Evolutionary conservation across 2,888 invertebrate species (phyloP).

Genomic region (Oxystoma pomonae): DNA sequence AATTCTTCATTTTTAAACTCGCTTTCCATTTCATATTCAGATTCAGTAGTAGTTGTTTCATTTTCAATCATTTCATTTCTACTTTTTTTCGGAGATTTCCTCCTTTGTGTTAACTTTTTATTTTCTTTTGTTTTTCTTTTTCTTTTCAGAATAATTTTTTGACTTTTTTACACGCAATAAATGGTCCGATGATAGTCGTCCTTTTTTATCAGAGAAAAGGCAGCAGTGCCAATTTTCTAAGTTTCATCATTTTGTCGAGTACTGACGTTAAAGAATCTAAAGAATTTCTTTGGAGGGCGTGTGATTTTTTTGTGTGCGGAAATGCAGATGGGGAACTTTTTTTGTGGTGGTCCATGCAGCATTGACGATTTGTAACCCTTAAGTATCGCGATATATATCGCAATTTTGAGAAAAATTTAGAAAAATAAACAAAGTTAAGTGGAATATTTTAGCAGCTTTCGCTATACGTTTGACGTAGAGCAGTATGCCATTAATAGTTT

Average conservation of each 20-base stretch:
- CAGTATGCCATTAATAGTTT: too few species aligned
- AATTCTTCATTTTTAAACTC: background rate
- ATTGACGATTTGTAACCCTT: too few species aligned
- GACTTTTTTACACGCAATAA: background rate
- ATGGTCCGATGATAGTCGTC: background rate
- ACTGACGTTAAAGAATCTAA: background rate
- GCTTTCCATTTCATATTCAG: slow-evolving; percentile 1
- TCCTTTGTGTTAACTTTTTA: background rate
- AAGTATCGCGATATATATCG: too few species aligned
- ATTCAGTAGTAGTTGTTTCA: background rate
- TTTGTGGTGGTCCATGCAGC: too few species aligned
- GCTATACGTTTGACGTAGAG: too few species aligned
- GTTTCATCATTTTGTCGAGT: background rate
- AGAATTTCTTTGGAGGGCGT: background rate
- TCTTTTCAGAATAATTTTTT: background rate
- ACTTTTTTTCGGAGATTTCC: background rate
- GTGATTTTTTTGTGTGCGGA: too few species aligned
- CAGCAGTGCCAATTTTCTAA: background rate
- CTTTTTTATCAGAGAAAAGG: background rate
- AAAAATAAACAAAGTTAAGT: too few species aligned
- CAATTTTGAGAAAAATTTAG: too few species aligned
- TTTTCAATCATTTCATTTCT: background rate
- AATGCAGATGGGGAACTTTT: too few species aligned
- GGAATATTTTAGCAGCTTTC: too few species aligned
- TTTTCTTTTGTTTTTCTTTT: background rate